A percentile compares a stretch with the other conserved stretches of the same genome.
phyloP scores from a whole-genome alignment of 1,140 invertebrate genomes.

The Vollenhovia emeryi region DNA sequence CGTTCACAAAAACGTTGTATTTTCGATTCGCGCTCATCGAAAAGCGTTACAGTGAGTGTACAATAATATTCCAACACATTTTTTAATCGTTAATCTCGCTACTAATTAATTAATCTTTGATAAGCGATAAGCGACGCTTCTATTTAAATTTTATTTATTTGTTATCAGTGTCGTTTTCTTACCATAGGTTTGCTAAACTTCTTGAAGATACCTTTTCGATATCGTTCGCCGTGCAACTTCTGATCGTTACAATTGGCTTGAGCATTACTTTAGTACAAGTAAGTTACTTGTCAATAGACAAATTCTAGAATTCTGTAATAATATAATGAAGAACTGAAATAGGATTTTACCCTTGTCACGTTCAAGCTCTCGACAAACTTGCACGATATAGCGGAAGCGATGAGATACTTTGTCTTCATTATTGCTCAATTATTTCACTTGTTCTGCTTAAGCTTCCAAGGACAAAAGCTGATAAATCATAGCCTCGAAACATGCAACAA shows the following conservation, averaged over 20 bases:
- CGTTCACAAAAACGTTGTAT: slow-evolving; percentile 14
- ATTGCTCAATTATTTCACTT: slow-evolving; percentile 34
- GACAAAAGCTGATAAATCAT: slow-evolving; percentile 15
- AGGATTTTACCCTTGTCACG: neutral
- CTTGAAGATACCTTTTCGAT: neutral
- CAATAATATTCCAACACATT: slow-evolving; percentile 3
- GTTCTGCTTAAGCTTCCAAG: slow-evolving; percentile 18
- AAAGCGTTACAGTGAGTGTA: slow-evolving; percentile 3
- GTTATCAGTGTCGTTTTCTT: neutral
- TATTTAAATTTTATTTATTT: neutral
- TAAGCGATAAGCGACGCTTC: neutral
- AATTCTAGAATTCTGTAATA: neutral
- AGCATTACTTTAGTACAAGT: slow-evolving; percentile 32
- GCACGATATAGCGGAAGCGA: neutral
- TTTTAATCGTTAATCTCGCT: neutral
- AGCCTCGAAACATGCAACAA: slow-evolving; percentile 8
- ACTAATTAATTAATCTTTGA: too few relatives aligned
- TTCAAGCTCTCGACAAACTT: neutral
- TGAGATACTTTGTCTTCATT: slow-evolving; percentile 50
- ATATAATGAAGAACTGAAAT: neutral
- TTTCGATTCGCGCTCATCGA: neutral
- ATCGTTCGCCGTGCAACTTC: neutral
- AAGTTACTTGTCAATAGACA: neutral
- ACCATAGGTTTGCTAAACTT: neutral
- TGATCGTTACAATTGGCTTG: neutral